These are phyloP conservation scores for Gymnoscelis rufifasciata DNA, from an alignment of 2,888 invertebrate genomes.

Conservation along the genomic window DNA sequence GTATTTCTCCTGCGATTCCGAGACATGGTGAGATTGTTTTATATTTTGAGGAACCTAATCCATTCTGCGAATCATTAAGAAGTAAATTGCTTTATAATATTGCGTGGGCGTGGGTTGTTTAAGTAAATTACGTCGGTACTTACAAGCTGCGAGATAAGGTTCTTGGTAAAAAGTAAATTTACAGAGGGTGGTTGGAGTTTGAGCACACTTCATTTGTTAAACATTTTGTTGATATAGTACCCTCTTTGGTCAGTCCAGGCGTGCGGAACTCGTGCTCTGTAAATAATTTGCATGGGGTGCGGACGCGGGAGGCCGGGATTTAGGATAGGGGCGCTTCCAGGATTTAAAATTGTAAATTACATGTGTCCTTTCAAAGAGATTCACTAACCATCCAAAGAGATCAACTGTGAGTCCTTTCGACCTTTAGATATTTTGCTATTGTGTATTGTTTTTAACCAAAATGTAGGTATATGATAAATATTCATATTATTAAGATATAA, in stretches of 20 bases:
- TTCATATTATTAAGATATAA: too few relatives aligned
- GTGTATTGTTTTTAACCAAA: too few relatives aligned
- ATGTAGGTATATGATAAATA: too few relatives aligned
- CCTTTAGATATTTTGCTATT: not conserved
- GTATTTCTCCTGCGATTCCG: constrained; percentile 29
- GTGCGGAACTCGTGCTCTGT: constrained; percentile 54
- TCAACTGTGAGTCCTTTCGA: not conserved
- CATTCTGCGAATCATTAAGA: constrained; percentile 20
- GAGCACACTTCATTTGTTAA: constrained; percentile 37
- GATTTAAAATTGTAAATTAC: constrained; percentile 49
- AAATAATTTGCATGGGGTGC: constrained; percentile 59
- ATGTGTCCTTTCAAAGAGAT: constrained; percentile 46
- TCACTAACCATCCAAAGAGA: constrained; percentile 42
- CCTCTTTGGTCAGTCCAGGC: constrained; percentile 51
- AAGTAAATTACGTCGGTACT: constrained; percentile 10
- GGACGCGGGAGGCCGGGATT: constrained; percentile 29
- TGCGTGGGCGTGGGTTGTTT: constrained; percentile 11
- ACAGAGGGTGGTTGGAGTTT: constrained; percentile 26
- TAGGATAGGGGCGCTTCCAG: constrained; percentile 32
- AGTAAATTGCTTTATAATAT: constrained; percentile 19
- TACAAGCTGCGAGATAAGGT: constrained; percentile 9
- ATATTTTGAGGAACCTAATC: constrained; percentile 24
- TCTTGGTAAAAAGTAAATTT: constrained; percentile 27
- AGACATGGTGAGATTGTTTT: not conserved
- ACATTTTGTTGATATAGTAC: constrained; percentile 41